These are phyloP conservation scores for Sycon ciliatum DNA, from an alignment of 37 sponge, comb jelly and placozoan species.

Conservation along the genomic window DNA sequence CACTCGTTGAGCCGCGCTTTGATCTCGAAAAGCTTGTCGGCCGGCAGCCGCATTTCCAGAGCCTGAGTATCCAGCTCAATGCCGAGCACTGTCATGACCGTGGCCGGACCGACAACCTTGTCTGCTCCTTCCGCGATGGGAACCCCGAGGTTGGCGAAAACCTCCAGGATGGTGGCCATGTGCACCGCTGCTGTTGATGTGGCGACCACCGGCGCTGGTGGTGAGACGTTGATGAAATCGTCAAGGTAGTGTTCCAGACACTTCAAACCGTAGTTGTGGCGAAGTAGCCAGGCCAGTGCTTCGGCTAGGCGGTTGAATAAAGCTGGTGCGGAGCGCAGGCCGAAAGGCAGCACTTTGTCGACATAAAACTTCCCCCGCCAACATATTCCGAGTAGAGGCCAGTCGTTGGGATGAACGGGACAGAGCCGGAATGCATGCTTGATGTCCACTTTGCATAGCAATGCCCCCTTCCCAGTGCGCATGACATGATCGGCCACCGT, in stretches of 20 bases:
- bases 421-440: slow-evolving; percentile 26
- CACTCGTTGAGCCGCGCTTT: too few relatives aligned
- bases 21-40: too few relatives aligned
- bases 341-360: slow-evolving; percentile 24
- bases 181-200: too few relatives aligned
- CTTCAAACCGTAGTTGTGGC: background rate
- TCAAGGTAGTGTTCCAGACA: slow-evolving; percentile 38
- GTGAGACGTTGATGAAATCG: slow-evolving; percentile 31
- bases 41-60: too few relatives aligned
- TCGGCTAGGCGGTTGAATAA: slow-evolving; percentile 30
- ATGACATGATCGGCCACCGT: too few relatives aligned
- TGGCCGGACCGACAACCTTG: too few relatives aligned
- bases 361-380: slow-evolving; percentile 19
- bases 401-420: slow-evolving; percentile 37
- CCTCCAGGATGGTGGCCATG: too few relatives aligned
- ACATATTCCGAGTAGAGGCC: slow-evolving; percentile 14
- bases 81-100: too few relatives aligned
- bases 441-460: slow-evolving; percentile 34
- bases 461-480: too few relatives aligned
- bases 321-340: slow-evolving; percentile 12
- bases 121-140: too few relatives aligned
- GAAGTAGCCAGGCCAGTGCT: slow-evolving; percentile 21
- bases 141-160: too few relatives aligned
- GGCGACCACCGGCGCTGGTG: slow-evolving; percentile 27
- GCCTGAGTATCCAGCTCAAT: too few relatives aligned